Conservation (phyloP, 2,888 invertebrate genomes). For the Smittia sp. region DNA sequence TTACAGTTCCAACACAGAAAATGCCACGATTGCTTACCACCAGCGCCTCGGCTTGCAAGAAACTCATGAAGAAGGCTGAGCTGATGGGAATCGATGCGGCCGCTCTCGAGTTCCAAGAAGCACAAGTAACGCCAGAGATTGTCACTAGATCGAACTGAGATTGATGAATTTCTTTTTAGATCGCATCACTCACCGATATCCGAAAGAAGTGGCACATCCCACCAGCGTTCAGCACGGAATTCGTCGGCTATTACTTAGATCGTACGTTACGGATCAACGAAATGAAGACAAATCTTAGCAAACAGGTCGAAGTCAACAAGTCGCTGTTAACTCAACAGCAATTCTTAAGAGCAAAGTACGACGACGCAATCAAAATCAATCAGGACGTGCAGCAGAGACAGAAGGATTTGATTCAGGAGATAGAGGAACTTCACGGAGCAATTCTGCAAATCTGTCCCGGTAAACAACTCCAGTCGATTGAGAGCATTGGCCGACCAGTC, state of each 20-base stretch:
- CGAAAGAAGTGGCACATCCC: conserved; percentile 92
- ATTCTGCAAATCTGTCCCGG: conserved; percentile 62
- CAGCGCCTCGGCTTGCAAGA: conserved; percentile 82
- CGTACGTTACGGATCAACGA: conserved; percentile 77
- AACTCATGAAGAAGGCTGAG: conserved; percentile 79
- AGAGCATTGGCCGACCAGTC: conserved; percentile 56
- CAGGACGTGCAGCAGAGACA: conserved; percentile 64
- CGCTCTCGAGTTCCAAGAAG: conserved; percentile 77
- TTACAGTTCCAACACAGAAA: conserved; percentile 86
- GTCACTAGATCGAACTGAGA: background rate
- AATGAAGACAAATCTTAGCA: conserved; percentile 73
- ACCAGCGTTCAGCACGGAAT: conserved; percentile 91
- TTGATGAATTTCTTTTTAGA: conserved; percentile 47
- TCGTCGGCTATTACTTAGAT: conserved; percentile 90
- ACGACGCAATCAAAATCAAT: conserved; percentile 68
- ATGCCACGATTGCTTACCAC: conserved; percentile 88
- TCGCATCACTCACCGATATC: conserved; percentile 77
- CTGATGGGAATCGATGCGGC: conserved; percentile 86
- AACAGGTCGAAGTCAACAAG: conserved; percentile 71
- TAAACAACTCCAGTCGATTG: conserved; percentile 59
- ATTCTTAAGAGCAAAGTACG: conserved; percentile 70
- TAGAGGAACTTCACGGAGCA: conserved; percentile 62
- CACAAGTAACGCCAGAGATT: conserved; percentile 61
- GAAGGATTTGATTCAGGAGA: conserved; percentile 59
- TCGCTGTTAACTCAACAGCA: conserved; percentile 76